Evolutionary conservation across 1,140 invertebrate species (phyloP).

Genomic region (Bombus polaris): DNA sequence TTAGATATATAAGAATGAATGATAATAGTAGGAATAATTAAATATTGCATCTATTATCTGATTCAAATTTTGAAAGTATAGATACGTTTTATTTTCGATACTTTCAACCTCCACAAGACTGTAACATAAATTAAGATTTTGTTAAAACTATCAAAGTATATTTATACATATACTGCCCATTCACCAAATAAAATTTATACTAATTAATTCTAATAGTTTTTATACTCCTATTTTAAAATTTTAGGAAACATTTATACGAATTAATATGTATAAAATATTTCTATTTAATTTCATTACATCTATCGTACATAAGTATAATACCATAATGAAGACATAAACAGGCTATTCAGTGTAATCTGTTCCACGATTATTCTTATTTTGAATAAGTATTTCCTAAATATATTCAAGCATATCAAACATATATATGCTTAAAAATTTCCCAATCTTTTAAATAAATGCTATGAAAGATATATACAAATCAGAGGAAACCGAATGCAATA

Average conservation of each 20-base stretch:
- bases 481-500: not conserved
- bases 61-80: not conserved
- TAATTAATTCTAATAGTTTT: not conserved
- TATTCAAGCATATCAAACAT: not conserved
- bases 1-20: not conserved
- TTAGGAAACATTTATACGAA: not conserved
- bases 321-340: not conserved
- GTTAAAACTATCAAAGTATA: not conserved
- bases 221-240: not conserved
- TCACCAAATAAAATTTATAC: not conserved
- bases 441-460: not conserved
- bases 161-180: not conserved
- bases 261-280: not conserved
- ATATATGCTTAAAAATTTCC: not conserved
- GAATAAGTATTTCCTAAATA: not conserved
- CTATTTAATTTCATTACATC: not conserved
- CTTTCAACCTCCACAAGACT: not conserved
- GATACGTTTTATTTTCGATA: not conserved
- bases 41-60: constrained; percentile 5
- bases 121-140: not conserved
- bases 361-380: not conserved
- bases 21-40: constrained; percentile 18
- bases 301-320: not conserved
- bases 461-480: not conserved
- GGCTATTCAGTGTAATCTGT: not conserved